Evolutionary conservation across 2,888 invertebrate genomes (phyloP), one percentile per base, ranked within the genome.

Genomic region (Heteropelma amictum): DNA sequence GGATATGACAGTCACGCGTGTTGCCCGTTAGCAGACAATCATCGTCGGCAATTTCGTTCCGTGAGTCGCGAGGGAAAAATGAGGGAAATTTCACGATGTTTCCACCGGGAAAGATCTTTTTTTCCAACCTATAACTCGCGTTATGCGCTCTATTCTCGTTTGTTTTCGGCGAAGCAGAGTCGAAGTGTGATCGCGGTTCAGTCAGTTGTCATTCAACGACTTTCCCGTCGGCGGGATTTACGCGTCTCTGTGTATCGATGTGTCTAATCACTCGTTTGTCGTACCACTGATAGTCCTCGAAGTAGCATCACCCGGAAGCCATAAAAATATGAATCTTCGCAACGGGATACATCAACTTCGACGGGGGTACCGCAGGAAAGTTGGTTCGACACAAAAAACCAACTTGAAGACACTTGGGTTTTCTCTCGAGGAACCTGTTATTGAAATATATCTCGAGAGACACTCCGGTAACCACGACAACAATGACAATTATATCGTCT

Each of bases 1-100:
- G 14, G 21, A 45, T 12, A 10, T 6, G 19, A 2, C 51, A 45
- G 53, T 35, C 33, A 10, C 5, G 8, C 5, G 8, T 2, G n/a
- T n/a, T n/a, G 21, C 7, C n/a, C 35, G 35, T 72, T 21, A 54
- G 40, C 67, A 67, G 14, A 72, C 45, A 26, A 61, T 72, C 72
- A 72, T 72, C 23, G 35, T 61, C 51, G 45, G 4, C 3, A 38
- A 42, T 49, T 56, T 53, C 7, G 17, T n/a, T 0, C n/a, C n/a
- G n/a, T 6, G 21, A n/a, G 10, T 26, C 21, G 10, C 19, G 8
- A 3, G n/a, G 7, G 14, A 12, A 10, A 2, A 21, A 28, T 14
- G 8, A 30, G 5, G 5, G 14, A 47, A 10, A n/a, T 12, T n/a
- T 63, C 63, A 54, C 47, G 7, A 56, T 63, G 2, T n/a, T 38